A percentile compares a stretch with the other conserved stretches of the same genome.
Conservation (phyloP, 2,888 invertebrate species). For the Chrysomela aeneicollis region DNA sequence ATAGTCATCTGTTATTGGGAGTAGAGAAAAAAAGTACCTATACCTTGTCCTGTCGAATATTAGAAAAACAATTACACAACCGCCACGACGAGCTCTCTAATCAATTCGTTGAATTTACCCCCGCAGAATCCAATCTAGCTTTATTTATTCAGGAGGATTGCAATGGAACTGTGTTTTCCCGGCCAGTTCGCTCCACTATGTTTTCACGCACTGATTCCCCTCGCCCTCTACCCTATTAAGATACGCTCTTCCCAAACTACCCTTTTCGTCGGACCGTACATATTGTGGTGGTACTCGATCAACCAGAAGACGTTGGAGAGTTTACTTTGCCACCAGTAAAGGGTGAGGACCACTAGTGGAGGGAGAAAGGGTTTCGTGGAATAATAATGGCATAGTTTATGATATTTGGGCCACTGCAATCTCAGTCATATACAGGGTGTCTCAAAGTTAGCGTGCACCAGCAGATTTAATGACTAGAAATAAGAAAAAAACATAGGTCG, state of each 20-base stretch:
- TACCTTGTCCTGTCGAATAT: no score
- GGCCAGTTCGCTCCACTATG: slow-evolving; percentile 19
- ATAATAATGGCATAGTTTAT: background rate
- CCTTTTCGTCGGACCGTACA: background rate
- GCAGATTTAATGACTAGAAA: no score
- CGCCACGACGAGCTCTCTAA: background rate
- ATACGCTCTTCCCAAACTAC: background rate
- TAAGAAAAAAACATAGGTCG: no score
- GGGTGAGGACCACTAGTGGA: background rate
- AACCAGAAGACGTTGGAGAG: slow-evolving; percentile 5
- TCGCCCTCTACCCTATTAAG: slow-evolving; percentile 5
- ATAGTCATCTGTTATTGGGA: no score
- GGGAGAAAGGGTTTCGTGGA: background rate
- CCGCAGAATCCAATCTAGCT: background rate
- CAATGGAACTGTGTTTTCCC: slow-evolving; percentile 22
- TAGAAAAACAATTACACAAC: background rate
- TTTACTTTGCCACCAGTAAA: slow-evolving; percentile 3
- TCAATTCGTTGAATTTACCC: slow-evolving; percentile 16
- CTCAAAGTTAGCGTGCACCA: no score
- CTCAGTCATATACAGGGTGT: background rate
- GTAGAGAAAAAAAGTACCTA: no score
- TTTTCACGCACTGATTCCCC: slow-evolving; percentile 19
- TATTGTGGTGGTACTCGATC: slow-evolving; percentile 7
- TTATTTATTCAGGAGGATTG: slow-evolving; percentile 22
- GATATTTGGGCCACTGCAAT: background rate